Conservation (phyloP, 2,113 vertebrate genomes). For the Parotia lawesii region DNA sequence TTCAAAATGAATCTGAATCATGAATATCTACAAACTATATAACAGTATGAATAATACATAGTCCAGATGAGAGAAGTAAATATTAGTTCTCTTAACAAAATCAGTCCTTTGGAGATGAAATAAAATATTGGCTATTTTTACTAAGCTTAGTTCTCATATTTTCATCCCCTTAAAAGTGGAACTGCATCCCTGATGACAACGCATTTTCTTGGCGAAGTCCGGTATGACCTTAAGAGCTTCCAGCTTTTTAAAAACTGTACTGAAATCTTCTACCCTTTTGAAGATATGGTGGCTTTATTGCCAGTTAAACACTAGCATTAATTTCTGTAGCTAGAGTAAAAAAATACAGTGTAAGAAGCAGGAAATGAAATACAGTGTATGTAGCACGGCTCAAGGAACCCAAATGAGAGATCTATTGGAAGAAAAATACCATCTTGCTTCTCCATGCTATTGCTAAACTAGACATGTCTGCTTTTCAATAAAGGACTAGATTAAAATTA, state of each 20-base stretch:
- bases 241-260: background rate
- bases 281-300: background rate
- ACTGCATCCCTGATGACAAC: background rate
- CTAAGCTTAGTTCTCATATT: background rate
- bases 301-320: background rate
- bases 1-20: background rate
- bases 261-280: background rate
- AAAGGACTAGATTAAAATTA: background rate
- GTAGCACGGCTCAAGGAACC: background rate
- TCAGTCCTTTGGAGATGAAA: background rate
- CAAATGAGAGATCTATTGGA: background rate
- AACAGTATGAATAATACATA: constrained; percentile 11
- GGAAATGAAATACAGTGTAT: background rate
- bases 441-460: background rate
- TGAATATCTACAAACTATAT: background rate
- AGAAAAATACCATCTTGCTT: background rate
- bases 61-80: constrained; percentile 16
- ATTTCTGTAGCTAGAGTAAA: background rate
- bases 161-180: background rate
- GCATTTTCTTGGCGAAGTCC: background rate
- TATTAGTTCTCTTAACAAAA: constrained; percentile 23
- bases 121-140: background rate
- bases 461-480: background rate
- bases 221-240: background rate
- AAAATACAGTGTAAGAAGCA: background rate